Conservation (phyloP, 2,888 invertebrate genomes). For the Netelia virgata region DNA sequence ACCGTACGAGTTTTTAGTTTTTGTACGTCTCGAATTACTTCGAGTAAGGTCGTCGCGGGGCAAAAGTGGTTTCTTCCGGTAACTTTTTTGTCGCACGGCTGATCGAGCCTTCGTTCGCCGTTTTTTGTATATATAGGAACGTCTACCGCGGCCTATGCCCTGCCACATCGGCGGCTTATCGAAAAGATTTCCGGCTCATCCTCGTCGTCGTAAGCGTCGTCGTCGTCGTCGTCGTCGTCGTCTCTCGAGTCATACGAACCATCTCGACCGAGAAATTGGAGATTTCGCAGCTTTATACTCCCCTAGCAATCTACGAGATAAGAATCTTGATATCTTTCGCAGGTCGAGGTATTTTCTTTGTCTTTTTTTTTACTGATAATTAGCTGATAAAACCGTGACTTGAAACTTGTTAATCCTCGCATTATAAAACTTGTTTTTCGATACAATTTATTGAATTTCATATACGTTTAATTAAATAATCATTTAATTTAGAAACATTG, state of each 20-base stretch:
- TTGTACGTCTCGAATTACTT: conserved; percentile 55
- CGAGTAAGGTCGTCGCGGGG: conserved; percentile 52
- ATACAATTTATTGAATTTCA: conserved; percentile 48
- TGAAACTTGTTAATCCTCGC: conserved; percentile 19
- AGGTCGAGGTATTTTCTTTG: conserved; percentile 29
- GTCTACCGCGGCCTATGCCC: conserved; percentile 11
- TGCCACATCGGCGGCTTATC: conserved; percentile 66
- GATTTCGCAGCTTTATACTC: conserved; percentile 63
- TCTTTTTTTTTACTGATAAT: conserved; percentile 48
- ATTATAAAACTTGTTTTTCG: conserved; percentile 13
- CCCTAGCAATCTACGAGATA: conserved; percentile 65
- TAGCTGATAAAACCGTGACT: conserved; percentile 50
- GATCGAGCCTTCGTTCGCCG: conserved; percentile 48
- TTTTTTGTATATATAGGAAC: conserved; percentile 9
- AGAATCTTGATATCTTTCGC: conserved; percentile 58
- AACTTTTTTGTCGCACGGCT: conserved; percentile 66
- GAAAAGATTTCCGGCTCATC: conserved; percentile 58
- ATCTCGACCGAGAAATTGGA: conserved; percentile 70
- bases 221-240: conserved; percentile 37
- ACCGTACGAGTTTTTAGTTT: conserved; percentile 53
- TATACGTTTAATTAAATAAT: neutral
- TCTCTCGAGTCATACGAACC: conserved; percentile 67
- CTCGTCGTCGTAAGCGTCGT: conserved; percentile 17
- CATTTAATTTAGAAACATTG: neutral
- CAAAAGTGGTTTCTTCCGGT: conserved; percentile 71